Conservation (phyloP, 2,797 vertebrate species). For the Botia kubotai region DNA sequence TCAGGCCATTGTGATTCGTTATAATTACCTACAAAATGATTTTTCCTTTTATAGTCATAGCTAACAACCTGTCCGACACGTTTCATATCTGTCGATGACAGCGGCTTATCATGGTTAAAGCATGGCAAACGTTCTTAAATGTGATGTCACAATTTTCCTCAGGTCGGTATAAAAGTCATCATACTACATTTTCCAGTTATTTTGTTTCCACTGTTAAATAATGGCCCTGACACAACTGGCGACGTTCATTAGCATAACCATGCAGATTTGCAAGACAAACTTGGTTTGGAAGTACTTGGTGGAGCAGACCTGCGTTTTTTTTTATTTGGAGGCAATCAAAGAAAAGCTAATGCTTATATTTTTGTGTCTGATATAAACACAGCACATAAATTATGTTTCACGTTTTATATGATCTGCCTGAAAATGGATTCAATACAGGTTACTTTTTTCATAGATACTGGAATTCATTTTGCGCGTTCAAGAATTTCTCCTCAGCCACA, state of each 20-base stretch:
- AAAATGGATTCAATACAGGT: neutral
- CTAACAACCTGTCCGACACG: neutral
- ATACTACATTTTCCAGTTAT: too few species aligned
- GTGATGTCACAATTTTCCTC: neutral
- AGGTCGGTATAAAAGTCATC: too few species aligned
- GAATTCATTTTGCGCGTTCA: neutral
- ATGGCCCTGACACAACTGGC: too few species aligned
- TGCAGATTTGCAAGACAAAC: too few species aligned
- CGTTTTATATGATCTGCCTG: neutral
- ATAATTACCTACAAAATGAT: too few species aligned
- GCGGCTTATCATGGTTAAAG: neutral
- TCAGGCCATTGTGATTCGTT: neutral
- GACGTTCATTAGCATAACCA: too few species aligned
- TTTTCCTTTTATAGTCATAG: neutral
- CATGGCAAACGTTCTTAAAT: neutral
- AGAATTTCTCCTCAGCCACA: neutral
- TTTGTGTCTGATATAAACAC: too few species aligned
- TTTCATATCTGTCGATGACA: constrained; percentile 3
- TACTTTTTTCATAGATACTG: neutral
- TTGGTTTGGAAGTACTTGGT: too few species aligned
- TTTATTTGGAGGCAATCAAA: too few species aligned
- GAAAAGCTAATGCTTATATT: too few species aligned
- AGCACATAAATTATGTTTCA: too few species aligned
- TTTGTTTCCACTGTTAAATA: neutral
- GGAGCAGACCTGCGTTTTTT: too few species aligned